Evolutionary conservation across 2,113 vertebrate species (phyloP).

Genomic region (Puntigrus tetrazona): DNA sequence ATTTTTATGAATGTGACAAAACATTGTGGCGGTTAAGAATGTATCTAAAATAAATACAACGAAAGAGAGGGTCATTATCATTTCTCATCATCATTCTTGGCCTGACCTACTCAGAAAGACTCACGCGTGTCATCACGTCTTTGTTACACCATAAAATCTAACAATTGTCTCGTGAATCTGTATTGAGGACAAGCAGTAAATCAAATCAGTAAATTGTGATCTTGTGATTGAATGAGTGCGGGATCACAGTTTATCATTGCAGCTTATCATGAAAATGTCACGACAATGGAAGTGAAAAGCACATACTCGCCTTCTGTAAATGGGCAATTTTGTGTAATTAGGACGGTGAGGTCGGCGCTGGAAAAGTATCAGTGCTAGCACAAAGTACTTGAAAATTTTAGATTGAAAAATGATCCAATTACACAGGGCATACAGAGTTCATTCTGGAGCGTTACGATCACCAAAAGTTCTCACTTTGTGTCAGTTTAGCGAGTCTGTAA

Average conservation of each 20-base stretch:
- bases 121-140: not conserved
- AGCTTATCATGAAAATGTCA: not conserved
- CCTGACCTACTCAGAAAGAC: not conserved
- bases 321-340: constrained; percentile 4
- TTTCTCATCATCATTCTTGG: not conserved
- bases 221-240: not conserved
- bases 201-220: not conserved
- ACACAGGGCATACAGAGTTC: not conserved
- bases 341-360: not conserved
- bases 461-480: constrained; percentile 24
- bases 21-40: not conserved
- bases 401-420: constrained; percentile 36
- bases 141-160: not conserved
- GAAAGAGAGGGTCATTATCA: not conserved
- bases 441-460: not conserved
- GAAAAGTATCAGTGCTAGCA: not conserved
- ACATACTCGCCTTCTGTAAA: not conserved
- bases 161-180: not conserved
- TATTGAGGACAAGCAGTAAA: not conserved
- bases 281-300: not conserved
- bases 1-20: not conserved
- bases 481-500: constrained; percentile 54
- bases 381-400: constrained; percentile 13
- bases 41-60: not conserved
- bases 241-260: not conserved